Base-by-base conservation (phyloP, 2,113 vertebrate species). In the Scophthalmus maximus region DNA sequence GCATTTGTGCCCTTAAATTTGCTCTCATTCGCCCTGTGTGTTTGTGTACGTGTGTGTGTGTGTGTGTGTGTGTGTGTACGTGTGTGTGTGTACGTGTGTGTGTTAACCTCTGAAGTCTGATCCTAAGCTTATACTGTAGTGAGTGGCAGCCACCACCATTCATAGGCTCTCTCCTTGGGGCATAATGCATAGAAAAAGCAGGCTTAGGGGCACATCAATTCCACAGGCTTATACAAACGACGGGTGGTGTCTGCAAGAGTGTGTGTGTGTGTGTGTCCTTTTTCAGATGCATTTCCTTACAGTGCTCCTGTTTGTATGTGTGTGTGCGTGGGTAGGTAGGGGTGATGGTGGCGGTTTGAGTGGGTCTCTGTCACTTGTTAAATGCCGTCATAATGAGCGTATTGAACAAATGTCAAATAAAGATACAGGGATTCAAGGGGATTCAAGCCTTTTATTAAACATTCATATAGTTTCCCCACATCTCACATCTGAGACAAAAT, bases 171-270 rank as follows among this genome's bases (percentile, higher is more conserved):
- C 80, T 80, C 76, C 80, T 84, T 74, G 73, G 86, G 87, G 82
- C 87, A 88, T 85, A 87, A 88, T 85, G 79, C 76, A 82, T 81
- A 60, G 70, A 70, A 82, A 82, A 82, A 78, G 69, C 66, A 73
- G 74, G 87, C 89, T 91, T 85, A 87, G 78, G 84, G 87, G 75
- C 82, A 83, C 84, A 88, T 90, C 87, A 87, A 88, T 89, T 89
- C 78, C 53, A 83, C 78, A 72, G 72, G 89, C 86, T 92, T 88
- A 91, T 67, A 76, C 20, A 9, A 80, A 72, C 6, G 32, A 73
- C 6, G 56, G 68, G 40, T 44, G 17, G 60, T 27, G 64, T 71
- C 59, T 68, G 66, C 59, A 70, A 50, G 55, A 5, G 55, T 27
- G 49, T 56, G 58, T 55, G 17, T 36, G 20, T 44, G 49, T 32